Conservation (phyloP, 2,888 invertebrate species). For the Halocaridina rubra region DNA sequence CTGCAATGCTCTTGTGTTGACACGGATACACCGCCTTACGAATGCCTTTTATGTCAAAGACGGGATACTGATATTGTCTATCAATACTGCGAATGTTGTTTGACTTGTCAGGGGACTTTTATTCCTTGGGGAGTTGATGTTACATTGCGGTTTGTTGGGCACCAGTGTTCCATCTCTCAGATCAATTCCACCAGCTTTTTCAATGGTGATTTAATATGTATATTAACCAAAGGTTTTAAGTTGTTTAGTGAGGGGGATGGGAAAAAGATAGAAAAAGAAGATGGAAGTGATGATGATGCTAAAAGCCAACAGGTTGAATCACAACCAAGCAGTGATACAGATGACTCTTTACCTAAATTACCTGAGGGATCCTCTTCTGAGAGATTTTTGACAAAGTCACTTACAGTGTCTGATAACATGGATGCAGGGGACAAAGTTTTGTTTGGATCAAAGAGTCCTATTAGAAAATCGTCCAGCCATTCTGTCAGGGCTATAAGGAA, state of each 20-base stretch:
- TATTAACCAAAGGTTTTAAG: constrained; percentile 12
- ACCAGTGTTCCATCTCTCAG: background rate
- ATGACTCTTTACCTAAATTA: background rate
- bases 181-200: background rate
- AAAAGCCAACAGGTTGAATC: background rate
- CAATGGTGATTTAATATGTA: background rate
- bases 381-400: too few species aligned
- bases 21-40: background rate
- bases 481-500: too few species aligned
- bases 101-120: constrained; percentile 26
- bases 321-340: too few species aligned
- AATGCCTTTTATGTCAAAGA: constrained; percentile 11
- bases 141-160: constrained; percentile 14
- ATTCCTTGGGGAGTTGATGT: constrained; percentile 29
- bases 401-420: background rate
- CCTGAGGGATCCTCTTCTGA: background rate
- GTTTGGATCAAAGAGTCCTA: background rate
- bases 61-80: constrained; percentile 4
- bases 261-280: background rate
- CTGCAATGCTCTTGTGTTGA: background rate
- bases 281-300: background rate
- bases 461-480: too few species aligned
- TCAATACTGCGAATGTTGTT: constrained; percentile 22
- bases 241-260: background rate
- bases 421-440: background rate